Percentiles rank a stretch among this genome's conserved stretches.
Evolutionary conservation across 2,113 vertebrate species (phyloP).

Genomic region (Mionectes macconnelli): DNA sequence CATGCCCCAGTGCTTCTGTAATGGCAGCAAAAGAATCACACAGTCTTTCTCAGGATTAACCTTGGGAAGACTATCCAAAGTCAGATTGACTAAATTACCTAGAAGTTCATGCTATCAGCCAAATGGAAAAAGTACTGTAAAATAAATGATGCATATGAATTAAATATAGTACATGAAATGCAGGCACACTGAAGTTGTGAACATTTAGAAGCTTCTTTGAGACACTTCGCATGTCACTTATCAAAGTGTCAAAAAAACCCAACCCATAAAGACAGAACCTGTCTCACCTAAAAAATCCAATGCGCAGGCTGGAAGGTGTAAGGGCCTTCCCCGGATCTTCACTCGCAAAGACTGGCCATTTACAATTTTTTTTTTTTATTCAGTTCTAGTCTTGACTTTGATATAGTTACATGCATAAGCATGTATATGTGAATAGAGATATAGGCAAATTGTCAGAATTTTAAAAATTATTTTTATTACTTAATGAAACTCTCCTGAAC

Average conservation of each 20-base stretch:
- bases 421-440: neutral
- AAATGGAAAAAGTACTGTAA: neutral
- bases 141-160: neutral
- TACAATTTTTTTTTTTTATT: no score
- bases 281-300: no score
- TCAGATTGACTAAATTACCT: neutral
- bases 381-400: neutral
- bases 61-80: neutral
- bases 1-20: neutral
- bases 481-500: neutral
- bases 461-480: neutral
- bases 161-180: neutral
- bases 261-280: neutral
- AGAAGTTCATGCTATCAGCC: neutral
- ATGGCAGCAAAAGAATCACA: neutral
- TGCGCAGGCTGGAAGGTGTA: no score
- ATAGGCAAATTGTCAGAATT: neutral
- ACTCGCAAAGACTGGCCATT: no score
- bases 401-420: fast-evolving
- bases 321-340: no score
- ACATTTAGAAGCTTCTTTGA: neutral
- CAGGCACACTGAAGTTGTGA: neutral
- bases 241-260: neutral
- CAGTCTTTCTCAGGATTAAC: neutral
- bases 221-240: neutral